These are phyloP conservation scores for Dryoscopus gambensis DNA, from an alignment of 2,113 vertebrate species.

Conservation along the genomic window DNA sequence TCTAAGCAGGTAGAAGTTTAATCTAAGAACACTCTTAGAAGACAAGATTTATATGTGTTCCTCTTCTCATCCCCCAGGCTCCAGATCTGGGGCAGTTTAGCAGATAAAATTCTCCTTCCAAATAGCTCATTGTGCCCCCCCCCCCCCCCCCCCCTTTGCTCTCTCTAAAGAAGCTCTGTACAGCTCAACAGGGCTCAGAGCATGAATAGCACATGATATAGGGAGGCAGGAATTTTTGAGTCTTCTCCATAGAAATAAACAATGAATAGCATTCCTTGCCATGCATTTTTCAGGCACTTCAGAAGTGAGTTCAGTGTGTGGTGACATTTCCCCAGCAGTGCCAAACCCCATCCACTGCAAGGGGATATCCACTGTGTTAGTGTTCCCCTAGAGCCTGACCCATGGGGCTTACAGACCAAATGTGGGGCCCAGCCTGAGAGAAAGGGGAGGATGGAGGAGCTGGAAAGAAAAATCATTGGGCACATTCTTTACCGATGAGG, in stretches of 20 bases:
- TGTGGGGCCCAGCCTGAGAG: neutral
- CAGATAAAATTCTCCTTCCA: neutral
- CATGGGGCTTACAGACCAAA: neutral
- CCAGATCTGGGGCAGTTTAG: neutral
- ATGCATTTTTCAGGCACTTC: neutral
- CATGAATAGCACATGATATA: neutral
- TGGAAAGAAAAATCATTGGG: neutral
- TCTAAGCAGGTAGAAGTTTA: neutral
- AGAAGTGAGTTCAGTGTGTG: neutral
- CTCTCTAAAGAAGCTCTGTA: neutral
- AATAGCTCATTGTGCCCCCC: neutral
- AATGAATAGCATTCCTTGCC: slow-evolving; percentile 6
- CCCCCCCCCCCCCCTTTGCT: neutral
- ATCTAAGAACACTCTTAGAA: neutral
- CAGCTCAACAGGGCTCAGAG: neutral
- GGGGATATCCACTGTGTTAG: neutral
- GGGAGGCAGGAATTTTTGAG: neutral
- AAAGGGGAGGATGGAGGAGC: neutral
- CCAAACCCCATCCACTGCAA: neutral
- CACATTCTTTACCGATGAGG: neutral
- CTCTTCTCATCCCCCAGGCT: neutral
- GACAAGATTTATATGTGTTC: neutral
- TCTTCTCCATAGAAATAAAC: neutral
- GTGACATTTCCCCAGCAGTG: neutral
- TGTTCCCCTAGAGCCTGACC: neutral